Base-by-base conservation (phyloP, 2,888 invertebrate genomes). In the Epinotia nisella region DNA sequence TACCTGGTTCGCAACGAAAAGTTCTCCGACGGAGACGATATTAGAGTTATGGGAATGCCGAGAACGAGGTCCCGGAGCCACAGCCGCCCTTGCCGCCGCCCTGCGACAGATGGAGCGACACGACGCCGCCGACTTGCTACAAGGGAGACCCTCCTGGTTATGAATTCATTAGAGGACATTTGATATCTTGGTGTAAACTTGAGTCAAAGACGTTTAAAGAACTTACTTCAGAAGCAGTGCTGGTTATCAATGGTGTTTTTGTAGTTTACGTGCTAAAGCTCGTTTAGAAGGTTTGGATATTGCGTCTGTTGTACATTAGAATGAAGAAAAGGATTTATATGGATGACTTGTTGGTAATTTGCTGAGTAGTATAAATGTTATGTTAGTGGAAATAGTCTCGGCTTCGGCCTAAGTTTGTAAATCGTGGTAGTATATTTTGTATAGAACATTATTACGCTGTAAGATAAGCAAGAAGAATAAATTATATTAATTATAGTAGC, bases 1-100 rank as follows among this genome's bases (percentile, higher is more conserved):
- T 77, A 98, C 98, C 85, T 99, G 98, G 95, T 99, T 99, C 87
- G 99, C 99, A 74, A 98, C 98, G 24, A 99, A 99, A 92, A 96
- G 97, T 75, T 99, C 98, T 80, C 99, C 99, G 13, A 99, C 99
- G 11, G 99, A 99, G 88, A 98, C 98, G 88, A 98, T 99, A 82
- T 94, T 99, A 78, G 98, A 99, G 90, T 90, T 99, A 80, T 99
- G 99, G 98, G 98, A 99, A 90, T 98, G 98, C 65, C 94, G 98
- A 78, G 96, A 98, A 87, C 95, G 97, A 74, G 97, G 97, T 77
- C 95, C 97, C 70, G 96, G 96, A 68, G 97, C 98, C 71, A 95
- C 97, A 41, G 96, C 97, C 55, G 97, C 97, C 82, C 94, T 98
- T 76, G 93, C 89, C 29, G 85, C 90, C 53, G 92, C 93, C 4